Conservation (phyloP, 2,888 invertebrate genomes). For the Agriopis marginaria region DNA sequence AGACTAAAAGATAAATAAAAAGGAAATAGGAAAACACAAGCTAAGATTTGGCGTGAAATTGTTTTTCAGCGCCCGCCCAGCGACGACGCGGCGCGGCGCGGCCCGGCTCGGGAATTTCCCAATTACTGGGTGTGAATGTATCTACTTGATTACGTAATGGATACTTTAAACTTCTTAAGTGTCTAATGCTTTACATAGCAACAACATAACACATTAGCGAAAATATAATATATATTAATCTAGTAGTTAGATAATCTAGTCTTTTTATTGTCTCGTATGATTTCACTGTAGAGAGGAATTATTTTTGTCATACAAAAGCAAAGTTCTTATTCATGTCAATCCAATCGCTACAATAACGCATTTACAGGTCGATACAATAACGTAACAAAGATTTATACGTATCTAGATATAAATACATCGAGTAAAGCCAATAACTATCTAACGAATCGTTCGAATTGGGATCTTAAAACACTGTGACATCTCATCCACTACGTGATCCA, state of each 20-base stretch:
- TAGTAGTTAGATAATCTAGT: neutral
- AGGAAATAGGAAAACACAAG: conserved; percentile 87
- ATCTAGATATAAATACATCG: conserved; percentile 35
- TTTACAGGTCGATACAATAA: conserved; percentile 31
- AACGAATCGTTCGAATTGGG: conserved; percentile 80
- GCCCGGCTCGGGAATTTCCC: conserved; percentile 82
- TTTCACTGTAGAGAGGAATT: neutral
- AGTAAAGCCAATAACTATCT: conserved; percentile 62
- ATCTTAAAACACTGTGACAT: conserved; percentile 87
- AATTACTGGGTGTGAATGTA: conserved; percentile 84
- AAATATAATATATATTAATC: neutral
- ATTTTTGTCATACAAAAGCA: neutral
- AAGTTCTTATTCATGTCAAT: conserved; percentile 18
- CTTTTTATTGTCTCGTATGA: neutral
- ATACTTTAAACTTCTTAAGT: conserved; percentile 56
- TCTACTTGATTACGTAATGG: conserved; percentile 78
- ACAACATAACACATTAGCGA: conserved; percentile 5
- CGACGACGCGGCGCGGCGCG: conserved; percentile 64
- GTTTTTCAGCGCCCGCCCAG: conserved; percentile 82
- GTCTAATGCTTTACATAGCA: conserved; percentile 39
- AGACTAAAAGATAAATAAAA: conserved; percentile 86
- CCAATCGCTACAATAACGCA: neutral
- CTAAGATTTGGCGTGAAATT: conserved; percentile 87
- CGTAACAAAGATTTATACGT: conserved; percentile 22
- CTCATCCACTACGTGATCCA: conserved; percentile 87